Percentiles rank a stretch among this genome's conserved stretches.
Evolutionary conservation across 2,113 vertebrate species (phyloP).

Genomic region (Ranitomeya variabilis): DNA sequence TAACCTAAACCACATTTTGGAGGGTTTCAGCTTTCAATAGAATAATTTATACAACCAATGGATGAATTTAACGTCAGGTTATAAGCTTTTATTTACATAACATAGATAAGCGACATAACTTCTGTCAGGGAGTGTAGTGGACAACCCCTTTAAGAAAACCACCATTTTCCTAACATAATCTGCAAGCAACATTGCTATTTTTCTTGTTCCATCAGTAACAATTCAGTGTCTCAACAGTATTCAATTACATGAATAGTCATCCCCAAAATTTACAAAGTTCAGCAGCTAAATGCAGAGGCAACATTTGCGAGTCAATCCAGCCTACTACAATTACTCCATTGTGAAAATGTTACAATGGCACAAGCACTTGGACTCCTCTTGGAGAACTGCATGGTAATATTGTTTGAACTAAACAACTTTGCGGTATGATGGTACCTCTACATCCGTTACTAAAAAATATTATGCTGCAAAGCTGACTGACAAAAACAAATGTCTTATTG

Average conservation of each 20-base stretch:
- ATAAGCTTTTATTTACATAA: no score
- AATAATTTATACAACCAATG: no score
- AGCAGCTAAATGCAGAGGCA: neutral
- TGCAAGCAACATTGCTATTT: neutral
- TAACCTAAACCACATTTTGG: no score
- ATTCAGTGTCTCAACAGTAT: neutral
- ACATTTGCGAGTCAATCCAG: neutral
- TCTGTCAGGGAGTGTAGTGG: no score
- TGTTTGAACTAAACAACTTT: neutral
- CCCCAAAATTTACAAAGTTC: no score
- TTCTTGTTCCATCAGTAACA: neutral
- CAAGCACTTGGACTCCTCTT: conserved; percentile 8
- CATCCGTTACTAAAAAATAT: neutral
- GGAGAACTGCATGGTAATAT: conserved; percentile 9
- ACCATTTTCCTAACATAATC: neutral
- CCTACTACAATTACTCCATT: neutral
- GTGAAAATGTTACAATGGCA: conserved; percentile 9
- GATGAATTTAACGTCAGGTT: no score
- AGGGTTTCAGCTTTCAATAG: no score
- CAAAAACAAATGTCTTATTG: conserved; percentile 3
- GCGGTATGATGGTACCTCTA: conserved; percentile 8
- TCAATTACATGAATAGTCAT: no score
- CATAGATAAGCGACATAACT: no score
- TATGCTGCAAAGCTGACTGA: conserved; percentile 30
- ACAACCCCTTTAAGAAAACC: neutral